Evolutionary conservation across 1,140 invertebrate genomes (phyloP), one percentile per base, ranked within the genome.

Genomic region (Hestina assimilis): DNA sequence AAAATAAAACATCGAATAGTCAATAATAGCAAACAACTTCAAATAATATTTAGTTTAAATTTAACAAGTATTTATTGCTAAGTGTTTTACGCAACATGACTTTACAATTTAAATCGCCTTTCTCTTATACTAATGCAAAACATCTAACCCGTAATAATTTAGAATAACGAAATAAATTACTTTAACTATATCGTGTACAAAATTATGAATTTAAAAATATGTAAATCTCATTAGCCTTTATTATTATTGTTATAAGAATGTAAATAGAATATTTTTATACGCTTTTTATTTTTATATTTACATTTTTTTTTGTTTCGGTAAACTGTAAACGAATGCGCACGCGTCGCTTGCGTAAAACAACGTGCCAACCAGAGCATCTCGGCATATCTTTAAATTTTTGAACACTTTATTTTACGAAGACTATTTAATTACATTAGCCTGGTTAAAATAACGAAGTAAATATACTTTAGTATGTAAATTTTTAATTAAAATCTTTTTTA

Each of bases 331-430:
- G 14, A 21, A 48, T 54, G 68, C 68, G 69, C 69, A 65, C 60
- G 68, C 71, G 69, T 47, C 52, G 63, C 62, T 83, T 81, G 66
- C 71, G 78, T 68, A 75, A 80, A 71, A 33, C 21, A 43, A 63
- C 59, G 69, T 64, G 69, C 70, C 62, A 82, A 84, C 76, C 77
- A 84, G 81, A 82, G 79, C 81, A 68, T 82, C 67, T 69, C 75
- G 63, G 61, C 66, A n/a, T 58, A 59, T 65, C 61, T 64, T 48
- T 15, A 52, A 48, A 7, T 19, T 41, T 60, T 60, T 53, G 26
- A 52, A 35, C 28, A 45, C 20, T 17, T 29, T 17, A 46, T 45
- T 54, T 54, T 15, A 33, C 20, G 29, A 54, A 46, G 21, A 51
- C 4, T 43, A 26, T 28, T 24, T 17, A 33, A 38, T 53, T 43